Conservation (phyloP, 1,140 invertebrate genomes). For the Cheumatopsyche charites region DNA sequence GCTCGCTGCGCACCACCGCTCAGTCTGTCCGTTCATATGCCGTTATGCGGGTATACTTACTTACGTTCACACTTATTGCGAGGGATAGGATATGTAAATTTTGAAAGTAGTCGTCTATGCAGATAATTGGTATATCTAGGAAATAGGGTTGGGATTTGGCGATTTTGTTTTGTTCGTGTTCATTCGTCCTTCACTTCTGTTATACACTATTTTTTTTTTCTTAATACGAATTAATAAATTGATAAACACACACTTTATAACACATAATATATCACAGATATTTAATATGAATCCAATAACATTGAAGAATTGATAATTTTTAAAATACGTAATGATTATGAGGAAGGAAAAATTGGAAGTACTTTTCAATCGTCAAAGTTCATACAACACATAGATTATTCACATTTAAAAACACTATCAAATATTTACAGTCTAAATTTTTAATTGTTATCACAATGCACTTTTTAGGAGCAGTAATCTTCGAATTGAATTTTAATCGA, state of each 20-base stretch:
- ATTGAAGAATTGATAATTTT: conserved; percentile 30
- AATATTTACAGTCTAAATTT: conserved; percentile 3
- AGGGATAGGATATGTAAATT: too few species aligned
- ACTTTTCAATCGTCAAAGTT: conserved; percentile 19
- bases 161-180: too few species aligned
- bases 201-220: too few species aligned
- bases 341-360: conserved; percentile 44
- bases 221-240: too few species aligned
- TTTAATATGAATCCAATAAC: conserved; percentile 44
- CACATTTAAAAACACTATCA: not conserved
- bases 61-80: not conserved
- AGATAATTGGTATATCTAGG: too few species aligned
- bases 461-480: conserved; percentile 34
- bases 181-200: too few species aligned
- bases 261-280: conserved; percentile 45
- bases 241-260: conserved; percentile 16
- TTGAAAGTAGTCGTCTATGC: too few species aligned
- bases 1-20: not conserved
- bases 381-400: not conserved
- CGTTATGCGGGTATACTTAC: not conserved
- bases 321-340: conserved; percentile 32
- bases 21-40: not conserved
- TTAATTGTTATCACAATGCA: conserved; percentile 45
- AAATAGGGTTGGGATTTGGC: too few species aligned
- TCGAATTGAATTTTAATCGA: not conserved